A percentile compares a stretch with the other conserved stretches of the same genome.
phyloP scores from a whole-genome alignment of 1,140 invertebrate species.

The Procambarus virginalis region DNA sequence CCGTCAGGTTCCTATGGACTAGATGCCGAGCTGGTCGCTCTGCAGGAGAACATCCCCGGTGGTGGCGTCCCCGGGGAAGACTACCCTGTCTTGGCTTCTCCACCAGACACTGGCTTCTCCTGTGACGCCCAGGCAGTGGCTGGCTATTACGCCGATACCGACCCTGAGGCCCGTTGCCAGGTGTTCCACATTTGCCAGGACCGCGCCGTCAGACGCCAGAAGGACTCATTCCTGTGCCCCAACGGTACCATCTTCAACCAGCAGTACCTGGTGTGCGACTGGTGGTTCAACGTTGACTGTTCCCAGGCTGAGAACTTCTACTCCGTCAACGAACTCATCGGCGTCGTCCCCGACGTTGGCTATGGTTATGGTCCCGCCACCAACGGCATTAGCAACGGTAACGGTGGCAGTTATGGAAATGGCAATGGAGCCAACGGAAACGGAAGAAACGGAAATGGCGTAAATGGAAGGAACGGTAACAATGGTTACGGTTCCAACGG shows the following conservation, averaged over 20 bases:
- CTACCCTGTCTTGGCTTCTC: constrained; percentile 71
- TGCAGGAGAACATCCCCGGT: constrained; percentile 35
- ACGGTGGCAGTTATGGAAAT: not conserved
- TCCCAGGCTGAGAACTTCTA: constrained; percentile 74
- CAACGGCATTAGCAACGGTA: not conserved
- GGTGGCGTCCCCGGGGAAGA: constrained; percentile 70
- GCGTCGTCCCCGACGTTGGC: not conserved
- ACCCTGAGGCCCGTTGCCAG: constrained; percentile 73
- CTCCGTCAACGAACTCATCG: constrained; percentile 72
- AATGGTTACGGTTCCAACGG: not conserved
- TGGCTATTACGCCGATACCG: constrained; percentile 72
- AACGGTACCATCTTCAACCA: constrained; percentile 79
- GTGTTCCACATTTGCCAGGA: constrained; percentile 78
- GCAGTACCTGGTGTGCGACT: constrained; percentile 78
- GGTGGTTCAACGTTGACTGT: constrained; percentile 78
- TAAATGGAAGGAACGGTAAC: constrained; percentile 5
- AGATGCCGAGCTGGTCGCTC: not conserved
- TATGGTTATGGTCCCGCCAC: not conserved
- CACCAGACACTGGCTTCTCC: constrained; percentile 74
- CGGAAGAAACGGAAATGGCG: not conserved
- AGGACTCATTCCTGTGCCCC: constrained; percentile 76
- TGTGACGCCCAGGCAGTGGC: constrained; percentile 72
- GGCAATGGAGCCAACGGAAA: not conserved
- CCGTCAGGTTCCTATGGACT: not conserved
- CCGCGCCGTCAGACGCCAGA: constrained; percentile 72